phyloP scores from a whole-genome alignment of 2,888 invertebrate genomes.

The Megastigmus dorsalis region DNA sequence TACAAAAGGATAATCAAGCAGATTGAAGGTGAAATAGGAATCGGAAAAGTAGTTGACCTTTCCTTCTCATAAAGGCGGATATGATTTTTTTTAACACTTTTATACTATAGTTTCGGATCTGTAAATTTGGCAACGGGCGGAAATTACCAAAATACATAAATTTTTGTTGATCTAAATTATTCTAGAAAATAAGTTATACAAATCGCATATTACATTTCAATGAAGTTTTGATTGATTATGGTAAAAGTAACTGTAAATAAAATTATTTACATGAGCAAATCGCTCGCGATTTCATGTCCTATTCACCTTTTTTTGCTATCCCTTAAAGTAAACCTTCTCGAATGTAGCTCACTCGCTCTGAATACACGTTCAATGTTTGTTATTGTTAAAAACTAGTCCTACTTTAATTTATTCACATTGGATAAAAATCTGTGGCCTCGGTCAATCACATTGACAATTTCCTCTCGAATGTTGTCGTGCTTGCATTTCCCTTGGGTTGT shows the following conservation, averaged over 20 bases:
- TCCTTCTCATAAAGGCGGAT: not conserved
- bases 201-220: not conserved
- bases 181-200: slow-evolving; percentile 6
- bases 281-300: too few species aligned
- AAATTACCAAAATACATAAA: slow-evolving; percentile 22
- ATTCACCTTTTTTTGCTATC: slow-evolving; percentile 10
- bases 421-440: slow-evolving; percentile 26
- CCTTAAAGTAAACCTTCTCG: not conserved
- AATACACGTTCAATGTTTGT: slow-evolving; percentile 8
- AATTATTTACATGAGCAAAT: too few species aligned
- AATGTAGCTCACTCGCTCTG: not conserved
- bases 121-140: not conserved
- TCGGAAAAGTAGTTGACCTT: slow-evolving; percentile 17
- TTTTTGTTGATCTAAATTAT: not conserved
- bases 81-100: not conserved
- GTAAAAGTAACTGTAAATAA: not conserved
- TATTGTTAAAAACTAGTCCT: slow-evolving; percentile 18
- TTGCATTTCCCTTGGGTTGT: slow-evolving; percentile 49
- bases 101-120: not conserved
- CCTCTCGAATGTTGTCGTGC: slow-evolving; percentile 9
- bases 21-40: not conserved
- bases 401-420: slow-evolving; percentile 6
- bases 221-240: not conserved
- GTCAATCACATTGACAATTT: slow-evolving; percentile 14
- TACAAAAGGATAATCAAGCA: not conserved